A percentile compares a stretch with the other conserved stretches of the same genome.
Evolutionary conservation across 2,113 vertebrate species (phyloP).

Genomic region (Oryzias woworae): DNA sequence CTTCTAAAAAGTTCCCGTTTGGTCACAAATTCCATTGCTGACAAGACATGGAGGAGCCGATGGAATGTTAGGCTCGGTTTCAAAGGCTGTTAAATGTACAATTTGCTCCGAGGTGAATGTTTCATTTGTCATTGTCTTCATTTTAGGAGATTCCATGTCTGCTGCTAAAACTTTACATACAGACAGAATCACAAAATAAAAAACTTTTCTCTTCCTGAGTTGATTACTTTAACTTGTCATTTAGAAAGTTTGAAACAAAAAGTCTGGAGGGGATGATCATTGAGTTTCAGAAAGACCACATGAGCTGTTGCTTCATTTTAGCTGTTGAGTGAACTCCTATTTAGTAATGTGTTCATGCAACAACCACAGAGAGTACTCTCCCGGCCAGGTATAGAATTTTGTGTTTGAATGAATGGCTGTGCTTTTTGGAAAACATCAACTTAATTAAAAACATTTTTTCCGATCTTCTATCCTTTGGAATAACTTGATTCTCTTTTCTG

Average conservation of each 20-base stretch:
- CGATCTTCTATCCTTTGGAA: not conserved
- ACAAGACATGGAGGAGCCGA: too few relatives aligned
- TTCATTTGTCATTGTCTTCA: not conserved
- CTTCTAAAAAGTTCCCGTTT: too few relatives aligned
- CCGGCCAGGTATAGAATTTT: constrained; percentile 20
- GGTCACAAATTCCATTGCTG: too few relatives aligned
- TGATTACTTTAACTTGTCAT: not conserved
- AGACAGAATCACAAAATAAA: not conserved
- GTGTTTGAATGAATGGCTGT: constrained; percentile 27
- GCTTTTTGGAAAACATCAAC: constrained; percentile 5
- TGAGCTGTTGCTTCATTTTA: constrained; percentile 39
- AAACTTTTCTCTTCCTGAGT: not conserved
- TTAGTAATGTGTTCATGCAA: constrained; percentile 1
- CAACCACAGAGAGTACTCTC: constrained; percentile 29
- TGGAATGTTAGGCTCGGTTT: too few relatives aligned
- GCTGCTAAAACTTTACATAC: not conserved
- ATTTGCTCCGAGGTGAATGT: not conserved
- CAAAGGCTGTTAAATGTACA: not conserved
- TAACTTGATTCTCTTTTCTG: not conserved
- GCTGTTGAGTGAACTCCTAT: constrained; percentile 2
- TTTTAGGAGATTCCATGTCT: not conserved
- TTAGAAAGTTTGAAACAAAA: not conserved
- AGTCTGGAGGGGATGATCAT: not conserved
- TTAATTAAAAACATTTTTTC: not conserved
- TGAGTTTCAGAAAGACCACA: constrained; percentile 3